phyloP scores from a whole-genome alignment of 23 tunicate genomes.

The Ascidia mentula region DNA sequence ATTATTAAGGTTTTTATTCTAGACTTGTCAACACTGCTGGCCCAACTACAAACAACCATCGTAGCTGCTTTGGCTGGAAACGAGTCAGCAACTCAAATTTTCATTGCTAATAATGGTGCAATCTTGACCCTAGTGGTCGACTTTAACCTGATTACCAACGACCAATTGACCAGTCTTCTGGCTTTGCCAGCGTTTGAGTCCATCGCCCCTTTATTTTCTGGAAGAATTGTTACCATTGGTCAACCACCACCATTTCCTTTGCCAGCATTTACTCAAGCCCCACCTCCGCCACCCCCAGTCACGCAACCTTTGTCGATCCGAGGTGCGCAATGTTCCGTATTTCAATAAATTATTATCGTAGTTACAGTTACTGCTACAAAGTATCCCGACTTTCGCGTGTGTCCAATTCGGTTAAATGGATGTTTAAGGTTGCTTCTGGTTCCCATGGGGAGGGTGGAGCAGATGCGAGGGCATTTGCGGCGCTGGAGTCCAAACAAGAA shows the following conservation, averaged over 20 bases:
- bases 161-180: not conserved
- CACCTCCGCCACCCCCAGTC: not conserved
- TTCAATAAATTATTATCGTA: not conserved
- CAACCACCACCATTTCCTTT: not conserved
- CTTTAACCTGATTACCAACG: not conserved
- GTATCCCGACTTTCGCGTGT: not conserved
- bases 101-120: not conserved
- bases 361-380: not conserved
- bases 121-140: not conserved
- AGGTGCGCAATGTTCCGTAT: no score
- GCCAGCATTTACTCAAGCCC: not conserved
- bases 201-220: not conserved
- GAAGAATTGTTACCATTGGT: not conserved
- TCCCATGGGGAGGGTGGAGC: conserved; percentile 97
- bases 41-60: not conserved
- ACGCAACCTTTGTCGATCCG: not conserved
- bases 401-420: not conserved
- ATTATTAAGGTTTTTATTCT: not conserved
- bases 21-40: not conserved
- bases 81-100: not conserved
- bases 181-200: not conserved
- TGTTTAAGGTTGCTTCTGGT: conserved; percentile 40
- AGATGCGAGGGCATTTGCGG: conserved; percentile 81
- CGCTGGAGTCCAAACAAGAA: conserved; percentile 51
- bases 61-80: not conserved